Base-by-base conservation (phyloP, 2,113 vertebrate genomes). In the Prinia subflava region DNA sequence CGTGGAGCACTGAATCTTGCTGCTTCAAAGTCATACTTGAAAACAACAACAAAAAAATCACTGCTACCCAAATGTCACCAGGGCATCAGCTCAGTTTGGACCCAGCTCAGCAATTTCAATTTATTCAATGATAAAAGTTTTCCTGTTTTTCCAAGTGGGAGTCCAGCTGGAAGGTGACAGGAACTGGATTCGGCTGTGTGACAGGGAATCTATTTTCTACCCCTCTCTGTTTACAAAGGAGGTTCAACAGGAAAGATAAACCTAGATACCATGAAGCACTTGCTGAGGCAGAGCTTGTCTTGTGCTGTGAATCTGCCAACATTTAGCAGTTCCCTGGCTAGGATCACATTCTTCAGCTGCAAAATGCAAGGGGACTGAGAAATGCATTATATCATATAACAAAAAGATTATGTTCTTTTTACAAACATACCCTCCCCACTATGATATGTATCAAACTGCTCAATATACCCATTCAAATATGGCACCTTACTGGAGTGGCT, bases 1-100 rank as follows among this genome's bases (percentile, higher is more conserved):
- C 93, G 95, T 67, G 90, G 82, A 95, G 77, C 87, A 83, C 90
- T 94, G 95, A 93, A 83, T 92, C 94, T 93, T 93, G 76, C 83
- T 89, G 82, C 86, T 97, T 97, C 95, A 96, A 95, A 97, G 96
- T 95, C 79, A 74, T 87, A 83, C 74, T 96, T 94, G 88, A 91
- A 89, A 94, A 94, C 50, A 92, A 84, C 35, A 13, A 85, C 42
- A 96, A 94, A 97, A 95, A 94, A 12, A 91, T 85, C 92, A 55
- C 76, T 74, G 88, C 60, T 94, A 63, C 79, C 89, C 79, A 95
- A 89, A 97, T 95, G 90, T 93, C 94, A 92, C 90, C 39, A 41
- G 83, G 86, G 56, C 89, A 89, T 46, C 82, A 76, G 57, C 76
- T 90, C 24, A 4, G 62, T 93, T 83, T 14, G 27, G 59, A 86